Percentiles rank a stretch among this genome's conserved stretches.
These are phyloP conservation scores for Oxyteleia sp. DNA, from an alignment of 2,888 invertebrate genomes.

Conservation along the genomic window DNA sequence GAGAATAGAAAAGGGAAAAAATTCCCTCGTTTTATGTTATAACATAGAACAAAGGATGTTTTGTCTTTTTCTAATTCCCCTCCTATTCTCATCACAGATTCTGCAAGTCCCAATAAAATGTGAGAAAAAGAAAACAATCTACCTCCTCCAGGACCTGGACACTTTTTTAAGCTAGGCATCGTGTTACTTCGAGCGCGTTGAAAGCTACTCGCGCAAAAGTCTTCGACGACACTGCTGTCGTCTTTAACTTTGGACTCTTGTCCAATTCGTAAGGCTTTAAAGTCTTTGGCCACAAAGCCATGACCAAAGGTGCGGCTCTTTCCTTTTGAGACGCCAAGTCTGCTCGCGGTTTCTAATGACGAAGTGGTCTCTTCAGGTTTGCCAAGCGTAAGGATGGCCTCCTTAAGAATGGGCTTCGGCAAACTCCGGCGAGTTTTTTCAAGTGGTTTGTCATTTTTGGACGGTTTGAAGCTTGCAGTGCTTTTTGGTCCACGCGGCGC, in stretches of 20 bases:
- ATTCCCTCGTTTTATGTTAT: too few relatives aligned
- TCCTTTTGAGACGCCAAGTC: slow-evolving; percentile 42
- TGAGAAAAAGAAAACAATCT: slow-evolving; percentile 35
- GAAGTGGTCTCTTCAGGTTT: slow-evolving; percentile 79
- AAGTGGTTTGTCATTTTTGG: slow-evolving; percentile 80
- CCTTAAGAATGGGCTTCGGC: slow-evolving; percentile 80
- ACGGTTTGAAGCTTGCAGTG: slow-evolving; percentile 84
- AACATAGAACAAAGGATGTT: too few relatives aligned
- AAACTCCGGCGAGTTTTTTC: slow-evolving; percentile 81
- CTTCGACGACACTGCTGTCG: slow-evolving; percentile 81
- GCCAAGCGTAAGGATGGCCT: slow-evolving; percentile 84
- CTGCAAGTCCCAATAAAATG: too few relatives aligned
- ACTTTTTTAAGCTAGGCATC: slow-evolving; percentile 85
- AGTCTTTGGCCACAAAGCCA: slow-evolving; percentile 84
- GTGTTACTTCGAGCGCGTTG: slow-evolving; percentile 86
- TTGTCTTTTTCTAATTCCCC: too few relatives aligned
- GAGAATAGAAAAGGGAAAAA: too few relatives aligned
- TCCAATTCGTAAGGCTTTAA: slow-evolving; percentile 82
- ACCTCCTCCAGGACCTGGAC: slow-evolving; percentile 84
- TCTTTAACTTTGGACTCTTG: slow-evolving; percentile 82
- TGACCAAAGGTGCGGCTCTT: slow-evolving; percentile 82
- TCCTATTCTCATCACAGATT: too few relatives aligned
- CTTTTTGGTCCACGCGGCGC: slow-evolving; percentile 81
- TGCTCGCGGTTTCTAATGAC: slow-evolving; percentile 78
- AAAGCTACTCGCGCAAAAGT: slow-evolving; percentile 83